A percentile compares a stretch with the other conserved stretches of the same genome.
These are phyloP conservation scores for Hydrotaea cyrtoneurina DNA, from an alignment of 2,888 invertebrate species.

Conservation along the genomic window DNA sequence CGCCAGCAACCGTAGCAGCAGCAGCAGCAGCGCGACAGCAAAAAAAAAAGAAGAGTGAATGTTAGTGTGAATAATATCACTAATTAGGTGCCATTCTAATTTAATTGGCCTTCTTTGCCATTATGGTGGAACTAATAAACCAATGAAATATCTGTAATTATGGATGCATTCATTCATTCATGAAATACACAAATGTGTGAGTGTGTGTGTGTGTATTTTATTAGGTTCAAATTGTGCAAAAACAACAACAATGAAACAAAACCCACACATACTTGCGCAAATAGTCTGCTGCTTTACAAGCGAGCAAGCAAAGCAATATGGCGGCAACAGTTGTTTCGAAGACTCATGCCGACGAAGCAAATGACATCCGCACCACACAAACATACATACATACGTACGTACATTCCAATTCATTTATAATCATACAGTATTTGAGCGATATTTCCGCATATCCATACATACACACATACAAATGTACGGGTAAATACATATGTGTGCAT, in stretches of 20 bases:
- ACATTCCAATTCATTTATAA: neutral
- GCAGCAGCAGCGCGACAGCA: neutral
- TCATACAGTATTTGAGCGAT: neutral
- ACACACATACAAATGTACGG: neutral
- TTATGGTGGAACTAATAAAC: constrained; percentile 31
- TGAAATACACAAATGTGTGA: constrained; percentile 2
- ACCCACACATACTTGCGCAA: neutral
- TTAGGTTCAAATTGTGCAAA: constrained; percentile 8
- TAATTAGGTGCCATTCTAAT: constrained; percentile 51
- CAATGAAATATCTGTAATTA: constrained; percentile 30
- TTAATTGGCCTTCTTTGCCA: constrained; percentile 55
- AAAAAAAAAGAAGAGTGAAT: constrained; percentile 1
- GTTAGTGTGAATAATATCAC: constrained; percentile 52
- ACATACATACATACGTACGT: neutral
- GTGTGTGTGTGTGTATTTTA: constrained; percentile 16
- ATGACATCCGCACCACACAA: neutral
- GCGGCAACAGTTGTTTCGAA: constrained; percentile 26
- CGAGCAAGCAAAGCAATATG: constrained; percentile 35
- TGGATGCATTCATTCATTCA: constrained; percentile 19
- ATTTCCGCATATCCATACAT: neutral
- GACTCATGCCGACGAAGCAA: neutral
- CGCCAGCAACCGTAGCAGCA: neutral
- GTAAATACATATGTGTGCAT: neutral
- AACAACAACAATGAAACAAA: too few species aligned
- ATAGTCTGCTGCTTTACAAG: neutral